Conservation (phyloP, 2,888 invertebrate species). For the Catocala nupta region DNA sequence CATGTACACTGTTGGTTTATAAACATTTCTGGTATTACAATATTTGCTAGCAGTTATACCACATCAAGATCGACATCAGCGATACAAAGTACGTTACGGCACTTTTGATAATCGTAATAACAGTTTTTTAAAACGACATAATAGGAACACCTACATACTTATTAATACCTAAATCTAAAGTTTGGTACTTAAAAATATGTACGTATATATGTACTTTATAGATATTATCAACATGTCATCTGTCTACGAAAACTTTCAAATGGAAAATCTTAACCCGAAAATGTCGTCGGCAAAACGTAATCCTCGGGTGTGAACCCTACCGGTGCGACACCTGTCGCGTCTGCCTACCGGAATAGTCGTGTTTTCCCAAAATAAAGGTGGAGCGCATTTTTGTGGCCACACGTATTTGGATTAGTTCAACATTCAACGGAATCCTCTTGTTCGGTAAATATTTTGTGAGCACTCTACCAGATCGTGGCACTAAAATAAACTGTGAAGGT, state of each 20-base stretch:
- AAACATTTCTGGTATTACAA: no score
- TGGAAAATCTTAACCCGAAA: slow-evolving; percentile 1
- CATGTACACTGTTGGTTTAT: no score
- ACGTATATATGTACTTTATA: no score
- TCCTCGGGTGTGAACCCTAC: slow-evolving; percentile 36
- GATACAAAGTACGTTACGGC: no score
- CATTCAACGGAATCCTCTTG: slow-evolving; percentile 42
- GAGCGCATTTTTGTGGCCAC: slow-evolving; percentile 55
- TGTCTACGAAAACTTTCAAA: background rate
- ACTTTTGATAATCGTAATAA: no score
- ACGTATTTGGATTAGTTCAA: slow-evolving; percentile 51
- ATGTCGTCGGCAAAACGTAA: background rate
- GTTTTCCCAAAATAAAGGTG: slow-evolving; percentile 56
- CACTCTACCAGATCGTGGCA: slow-evolving; percentile 6
- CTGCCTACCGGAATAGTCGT: slow-evolving; percentile 50
- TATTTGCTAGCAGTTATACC: no score
- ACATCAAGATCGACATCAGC: no score
- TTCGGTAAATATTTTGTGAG: slow-evolving; percentile 42
- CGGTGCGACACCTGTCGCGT: slow-evolving; percentile 49
- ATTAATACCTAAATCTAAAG: no score
- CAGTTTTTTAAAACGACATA: no score
- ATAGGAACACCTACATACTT: no score
- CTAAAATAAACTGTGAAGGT: slow-evolving; percentile 23
- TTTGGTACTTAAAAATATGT: no score
- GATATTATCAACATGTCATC: no score